Evolutionary conservation across 2,888 invertebrate species (phyloP), one percentile per base, ranked within the genome.

Genomic region (Patella pellucida): DNA sequence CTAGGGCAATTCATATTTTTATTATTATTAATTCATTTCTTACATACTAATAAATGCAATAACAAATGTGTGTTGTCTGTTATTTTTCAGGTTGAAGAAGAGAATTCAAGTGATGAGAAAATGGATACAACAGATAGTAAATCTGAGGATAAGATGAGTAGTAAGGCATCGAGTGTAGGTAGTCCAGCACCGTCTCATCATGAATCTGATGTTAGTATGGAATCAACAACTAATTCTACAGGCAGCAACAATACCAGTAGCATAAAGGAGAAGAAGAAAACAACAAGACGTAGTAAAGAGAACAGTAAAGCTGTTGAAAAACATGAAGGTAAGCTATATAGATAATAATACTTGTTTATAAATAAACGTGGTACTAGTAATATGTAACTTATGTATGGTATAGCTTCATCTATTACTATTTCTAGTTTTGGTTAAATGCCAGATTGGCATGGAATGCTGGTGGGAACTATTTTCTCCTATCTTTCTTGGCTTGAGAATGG

Each of bases 191-290:
- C 71, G 19, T 71, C 71, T 51, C 71, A 51, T 52, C 71, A 50
- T 71, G 71, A 71, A 71, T 71, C 71, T 71, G 52, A 51, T 51
- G 71, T 52, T 52, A 71, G 50, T 71, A 23, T 52, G 15, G 52
- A 71, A 71, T 52, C 51, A 9, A 62, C 62, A 12, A 62, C 19
- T 62, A 62, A 62, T 62, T 62, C 62, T 11, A n/a, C 51, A 50
- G 41, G 51, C 50, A 52, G 71, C 51, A 71, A 71, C 51, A 52
- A 51, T 71, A 51, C 41, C 51, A 74, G 52, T 72, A 62, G 69
- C 52, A 62, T 68, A 72, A 73, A 74, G n/a, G 41, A 41, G 41
- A 80, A 84, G 73, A 83, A 82, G 54, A 83, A 84, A 76, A 82
- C 81, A 69, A 79, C 78, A 15, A 76, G 80, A 52, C 75, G 79